Base-by-base conservation (phyloP, 2,797 vertebrate species). In the Hephaestus fuliginosus region DNA sequence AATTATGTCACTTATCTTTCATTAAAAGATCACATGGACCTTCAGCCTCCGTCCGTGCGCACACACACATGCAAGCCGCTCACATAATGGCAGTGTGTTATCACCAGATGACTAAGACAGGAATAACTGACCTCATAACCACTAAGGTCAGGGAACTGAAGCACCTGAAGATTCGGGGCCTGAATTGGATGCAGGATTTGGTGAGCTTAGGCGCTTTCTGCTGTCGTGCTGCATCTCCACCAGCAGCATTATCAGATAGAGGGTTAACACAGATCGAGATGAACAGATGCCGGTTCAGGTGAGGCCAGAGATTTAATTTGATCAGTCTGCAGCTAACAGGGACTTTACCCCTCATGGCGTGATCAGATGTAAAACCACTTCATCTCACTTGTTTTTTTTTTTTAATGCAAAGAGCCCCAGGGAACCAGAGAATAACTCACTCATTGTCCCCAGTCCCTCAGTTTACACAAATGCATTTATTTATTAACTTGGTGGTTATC, bases 11-110 rank as follows among this genome's bases (percentile, higher is more conserved):
- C 83, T 91, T 91, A 86, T 82, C 84, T 78, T 75, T 86, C 90
- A 92, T 94, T 92, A 93, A 89, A 74, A 88, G 92, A 88, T 92
- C 82, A 79, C 60, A 13, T 22, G 52, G 61, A 43, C 80, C 79
- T 80, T 72, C 62, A 64, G 43, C 62, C 41, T 77, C 22, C 57
- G 63, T n/a, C 68, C 71, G 57, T 20, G 63, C 74, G 55, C 61
- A 71, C 76, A 65, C 72, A 58, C 75, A 51, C 51, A 46, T 3
- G 49, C 70, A 25, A 61, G 64, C 46, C 67, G 43, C 61, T 57
- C 55, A 62, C 83, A 88, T 83, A 84, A 91, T 83, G 49, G 82
- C 81, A 88, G 83, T 57, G 74, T 88, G 86, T 89, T 86, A 83
- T 92, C 91, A 76, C 8, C 81, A 25, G 69, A 70, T 93, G 91